These are phyloP conservation scores for Chloroclysta siterata DNA, from an alignment of 2,888 invertebrate species.

Conservation along the genomic window DNA sequence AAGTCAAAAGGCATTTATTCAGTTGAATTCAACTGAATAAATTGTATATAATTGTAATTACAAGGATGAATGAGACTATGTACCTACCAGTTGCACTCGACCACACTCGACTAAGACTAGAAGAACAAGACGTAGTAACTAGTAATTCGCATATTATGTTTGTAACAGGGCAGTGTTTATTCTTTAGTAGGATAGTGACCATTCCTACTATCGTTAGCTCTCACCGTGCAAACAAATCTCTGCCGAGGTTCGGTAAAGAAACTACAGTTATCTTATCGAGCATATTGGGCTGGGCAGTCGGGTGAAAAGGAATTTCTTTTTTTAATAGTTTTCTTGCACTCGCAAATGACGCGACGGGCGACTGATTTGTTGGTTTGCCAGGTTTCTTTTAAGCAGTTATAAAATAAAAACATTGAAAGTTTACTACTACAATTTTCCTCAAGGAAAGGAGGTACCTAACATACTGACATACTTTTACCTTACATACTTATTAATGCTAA, in stretches of 20 bases:
- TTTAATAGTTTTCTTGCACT: slow-evolving; percentile 46
- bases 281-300: slow-evolving; percentile 50
- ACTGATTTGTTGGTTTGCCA: slow-evolving; percentile 11
- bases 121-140: too few relatives aligned
- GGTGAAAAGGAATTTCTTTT: slow-evolving; percentile 61
- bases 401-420: neutral
- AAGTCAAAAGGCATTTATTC: too few relatives aligned
- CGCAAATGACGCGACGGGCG: slow-evolving; percentile 18
- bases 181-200: neutral
- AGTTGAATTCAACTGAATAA: too few relatives aligned
- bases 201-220: neutral
- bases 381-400: slow-evolving; percentile 21
- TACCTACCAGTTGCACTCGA: too few relatives aligned
- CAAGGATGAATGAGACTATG: too few relatives aligned
- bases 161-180: too few relatives aligned
- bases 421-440: neutral
- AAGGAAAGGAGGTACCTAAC: neutral
- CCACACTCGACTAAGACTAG: too few relatives aligned
- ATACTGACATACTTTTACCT: too few relatives aligned
- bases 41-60: too few relatives aligned
- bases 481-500: too few relatives aligned
- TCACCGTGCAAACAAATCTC: slow-evolving; percentile 6
- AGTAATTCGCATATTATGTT: too few relatives aligned
- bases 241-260: slow-evolving; percentile 21
- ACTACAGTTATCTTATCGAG: slow-evolving; percentile 66